Percentiles rank a stretch among this genome's conserved stretches.
phyloP scores from a whole-genome alignment of 2,888 invertebrate genomes.

The Sabellastarte sp. region DNA sequence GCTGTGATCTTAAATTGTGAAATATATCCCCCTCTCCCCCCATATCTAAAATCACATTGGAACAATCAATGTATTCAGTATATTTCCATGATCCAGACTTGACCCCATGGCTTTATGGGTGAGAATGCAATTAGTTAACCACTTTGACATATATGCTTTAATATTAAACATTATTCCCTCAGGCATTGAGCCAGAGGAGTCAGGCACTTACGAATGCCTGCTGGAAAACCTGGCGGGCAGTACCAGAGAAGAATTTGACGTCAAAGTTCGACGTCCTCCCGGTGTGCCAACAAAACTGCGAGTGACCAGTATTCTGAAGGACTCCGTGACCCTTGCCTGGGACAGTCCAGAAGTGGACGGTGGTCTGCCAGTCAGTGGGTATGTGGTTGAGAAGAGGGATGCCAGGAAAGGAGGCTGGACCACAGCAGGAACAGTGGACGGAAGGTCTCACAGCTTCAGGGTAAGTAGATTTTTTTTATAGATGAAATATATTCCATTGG shows the following conservation, averaged over 20 bases:
- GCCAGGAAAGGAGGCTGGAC: slow-evolving; percentile 45
- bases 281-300: slow-evolving; percentile 25
- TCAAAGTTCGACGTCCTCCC: slow-evolving; percentile 30
- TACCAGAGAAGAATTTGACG: slow-evolving; percentile 27
- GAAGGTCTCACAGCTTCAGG: slow-evolving; percentile 32
- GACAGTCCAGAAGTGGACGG: slow-evolving; percentile 52
- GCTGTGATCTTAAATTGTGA: no score
- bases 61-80: no score
- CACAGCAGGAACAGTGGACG: slow-evolving; percentile 37
- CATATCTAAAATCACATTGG: no score
- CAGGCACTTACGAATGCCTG: slow-evolving; percentile 33
- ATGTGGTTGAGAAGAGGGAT: slow-evolving; percentile 44
- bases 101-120: no score
- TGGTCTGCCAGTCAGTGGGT: slow-evolving; percentile 51
- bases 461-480: no score
- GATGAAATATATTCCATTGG: no score
- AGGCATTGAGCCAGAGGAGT: slow-evolving; percentile 30
- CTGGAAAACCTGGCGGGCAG: slow-evolving; percentile 35
- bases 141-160: no score
- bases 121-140: no score
- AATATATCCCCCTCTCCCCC: no score
- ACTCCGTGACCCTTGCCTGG: slow-evolving; percentile 53
- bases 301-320: slow-evolving; percentile 26
- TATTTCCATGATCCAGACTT: no score
- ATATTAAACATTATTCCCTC: no score